Evolutionary conservation across 2,797 vertebrate species (phyloP), one percentile per base, ranked within the genome.

Genomic region (Petrocephalus schoutedeni): DNA sequence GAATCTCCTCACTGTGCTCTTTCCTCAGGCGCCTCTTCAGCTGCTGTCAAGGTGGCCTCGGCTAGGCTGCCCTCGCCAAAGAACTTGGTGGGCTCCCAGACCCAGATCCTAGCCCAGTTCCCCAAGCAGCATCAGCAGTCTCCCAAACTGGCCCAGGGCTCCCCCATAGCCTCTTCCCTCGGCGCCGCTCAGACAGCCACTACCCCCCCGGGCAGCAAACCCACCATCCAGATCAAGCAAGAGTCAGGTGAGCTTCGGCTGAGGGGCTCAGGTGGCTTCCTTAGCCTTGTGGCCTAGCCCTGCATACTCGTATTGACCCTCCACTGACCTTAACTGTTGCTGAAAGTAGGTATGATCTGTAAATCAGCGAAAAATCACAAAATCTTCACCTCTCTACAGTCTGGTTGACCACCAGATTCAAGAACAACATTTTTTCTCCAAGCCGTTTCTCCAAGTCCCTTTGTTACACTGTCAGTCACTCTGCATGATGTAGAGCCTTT

Each of bases 161-260:
- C 95, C 0, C 90, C 95, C 8, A 88, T 97, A 84, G 94, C 92
- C 0, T 91, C 96, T 10, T 90, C 95, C 1, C 5, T 95, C 1
- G 85, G 91, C 53, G 91, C 95, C 88, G 89, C 86, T 19, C 96
- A 95, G 74, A 95, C 94, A 2, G 91, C 95, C 89, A 93, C 92
- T 89, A 90, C 95, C 88, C 94, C 96, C 0, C 94, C 96, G 0
- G 96, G 96, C 64, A 92, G 96, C 90, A 99, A 99, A 90, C 98
- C 98, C 91, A 98, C 98, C 92, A 99, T 99, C 88, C 98, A 99
- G 94, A 99, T 99, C 94, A 99, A 99, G 89, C 98, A 99, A 87
- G 98, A 99, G 94, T 99, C 98, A 84, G 98, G 98, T 99, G 92
- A 96, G 90, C 88, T 74, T 4, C 5, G 10, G 16, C 21, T 88